Evolutionary conservation across 2,797 vertebrate genomes (phyloP).

Genomic region (Lepilemur ruficaudatus): DNA sequence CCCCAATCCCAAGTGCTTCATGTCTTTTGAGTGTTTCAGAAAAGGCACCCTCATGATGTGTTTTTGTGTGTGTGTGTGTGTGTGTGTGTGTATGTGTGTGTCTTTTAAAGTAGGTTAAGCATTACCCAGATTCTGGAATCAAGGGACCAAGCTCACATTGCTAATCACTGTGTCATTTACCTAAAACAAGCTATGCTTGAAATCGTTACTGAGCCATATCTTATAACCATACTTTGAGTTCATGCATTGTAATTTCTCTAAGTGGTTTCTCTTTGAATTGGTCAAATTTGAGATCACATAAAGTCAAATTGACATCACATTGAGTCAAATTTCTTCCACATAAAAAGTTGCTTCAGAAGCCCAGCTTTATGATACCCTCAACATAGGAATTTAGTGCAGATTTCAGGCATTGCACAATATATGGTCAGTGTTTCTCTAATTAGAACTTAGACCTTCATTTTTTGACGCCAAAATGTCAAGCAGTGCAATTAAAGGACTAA

Average conservation of each 20-base stretch:
- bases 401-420: not conserved
- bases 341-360: slow-evolving; percentile 5
- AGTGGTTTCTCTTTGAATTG: not conserved
- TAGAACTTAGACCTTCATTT: slow-evolving; percentile 39
- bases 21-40: not conserved
- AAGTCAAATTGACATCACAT: not conserved
- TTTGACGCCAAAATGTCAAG: slow-evolving; percentile 50
- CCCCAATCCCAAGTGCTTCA: not conserved
- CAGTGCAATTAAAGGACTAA: slow-evolving; percentile 41
- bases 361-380: not conserved
- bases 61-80: not conserved
- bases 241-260: not conserved
- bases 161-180: not conserved
- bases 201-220: not conserved
- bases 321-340: not conserved
- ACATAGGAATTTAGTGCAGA: not conserved
- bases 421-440: slow-evolving; percentile 40
- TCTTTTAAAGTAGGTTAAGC: not conserved
- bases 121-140: not conserved
- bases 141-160: not conserved
- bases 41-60: not conserved
- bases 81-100: not conserved
- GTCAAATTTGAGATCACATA: not conserved
- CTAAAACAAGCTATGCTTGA: not conserved
- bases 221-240: not conserved